These are phyloP conservation scores for Parasteatoda tepidariorum DNA, from an alignment of 1,140 invertebrate genomes.

Conservation along the genomic window DNA sequence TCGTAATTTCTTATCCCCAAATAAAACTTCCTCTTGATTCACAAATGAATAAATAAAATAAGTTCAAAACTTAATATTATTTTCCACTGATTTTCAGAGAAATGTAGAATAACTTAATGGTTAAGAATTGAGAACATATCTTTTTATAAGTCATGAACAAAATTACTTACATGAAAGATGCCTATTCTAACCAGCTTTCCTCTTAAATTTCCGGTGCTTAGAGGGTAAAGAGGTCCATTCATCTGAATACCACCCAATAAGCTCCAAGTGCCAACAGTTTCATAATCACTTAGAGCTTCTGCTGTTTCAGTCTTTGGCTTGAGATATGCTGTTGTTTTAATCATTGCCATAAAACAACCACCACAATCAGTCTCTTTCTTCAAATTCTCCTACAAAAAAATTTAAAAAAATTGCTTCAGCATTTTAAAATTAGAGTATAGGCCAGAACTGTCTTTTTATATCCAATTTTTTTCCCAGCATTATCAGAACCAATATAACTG, in stretches of 20 bases:
- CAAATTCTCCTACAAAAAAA: slow-evolving; percentile 11
- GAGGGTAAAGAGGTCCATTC: slow-evolving; percentile 31
- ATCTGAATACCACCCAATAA: slow-evolving; percentile 59
- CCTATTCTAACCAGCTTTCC: slow-evolving; percentile 62
- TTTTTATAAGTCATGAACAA: neutral
- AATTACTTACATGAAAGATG: slow-evolving; percentile 60
- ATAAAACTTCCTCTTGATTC: no score
- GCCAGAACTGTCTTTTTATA: no score
- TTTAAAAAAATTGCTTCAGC: no score
- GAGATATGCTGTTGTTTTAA: slow-evolving; percentile 52
- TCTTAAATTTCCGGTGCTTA: slow-evolving; percentile 55
- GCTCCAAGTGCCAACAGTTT: slow-evolving; percentile 60
- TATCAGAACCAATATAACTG: no score
- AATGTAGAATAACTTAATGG: no score
- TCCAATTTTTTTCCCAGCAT: no score
- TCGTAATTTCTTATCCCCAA: no score
- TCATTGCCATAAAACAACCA: slow-evolving; percentile 27
- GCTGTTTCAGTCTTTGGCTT: neutral
- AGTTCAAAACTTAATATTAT: no score
- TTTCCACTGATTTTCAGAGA: no score
- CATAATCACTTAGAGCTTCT: slow-evolving; percentile 13
- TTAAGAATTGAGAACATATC: neutral
- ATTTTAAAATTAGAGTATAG: no score
- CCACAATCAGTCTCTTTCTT: slow-evolving; percentile 21
- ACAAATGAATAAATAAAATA: no score